phyloP scores from a whole-genome alignment of 2,797 vertebrate species.

The Natrix natrix region DNA sequence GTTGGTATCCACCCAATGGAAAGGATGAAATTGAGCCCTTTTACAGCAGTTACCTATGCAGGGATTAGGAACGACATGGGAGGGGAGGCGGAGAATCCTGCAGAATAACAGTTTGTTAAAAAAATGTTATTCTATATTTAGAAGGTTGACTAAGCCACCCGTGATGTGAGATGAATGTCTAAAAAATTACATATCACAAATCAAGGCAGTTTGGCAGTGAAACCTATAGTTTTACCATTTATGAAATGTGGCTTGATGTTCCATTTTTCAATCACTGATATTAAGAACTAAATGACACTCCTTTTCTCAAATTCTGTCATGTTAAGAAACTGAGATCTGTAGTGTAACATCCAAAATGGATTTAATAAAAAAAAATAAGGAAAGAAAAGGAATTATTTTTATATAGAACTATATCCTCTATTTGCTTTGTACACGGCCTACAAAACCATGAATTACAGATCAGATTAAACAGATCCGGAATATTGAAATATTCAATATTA shows the following conservation, averaged over 20 bases:
- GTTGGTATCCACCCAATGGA: conserved; percentile 13
- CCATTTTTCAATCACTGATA: conserved; percentile 41
- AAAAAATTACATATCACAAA: conserved; percentile 44
- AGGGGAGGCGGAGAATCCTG: neutral
- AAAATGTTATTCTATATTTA: neutral
- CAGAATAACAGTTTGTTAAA: neutral
- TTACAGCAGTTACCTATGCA: neutral
- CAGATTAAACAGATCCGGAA: neutral
- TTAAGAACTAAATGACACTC: conserved; percentile 46
- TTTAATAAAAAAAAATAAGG: neutral
- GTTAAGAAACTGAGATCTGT: conserved; percentile 8
- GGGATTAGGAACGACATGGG: neutral
- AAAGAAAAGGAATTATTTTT: neutral
- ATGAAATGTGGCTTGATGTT: conserved; percentile 34
- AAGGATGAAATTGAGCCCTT: conserved; percentile 1
- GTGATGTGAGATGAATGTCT: conserved; percentile 33
- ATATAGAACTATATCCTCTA: neutral
- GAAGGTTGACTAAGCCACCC: conserved; percentile 36
- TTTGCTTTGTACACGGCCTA: neutral
- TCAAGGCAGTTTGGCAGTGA: conserved; percentile 40
- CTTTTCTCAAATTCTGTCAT: conserved; percentile 7
- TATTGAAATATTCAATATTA: neutral
- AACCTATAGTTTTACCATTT: conserved; percentile 23
- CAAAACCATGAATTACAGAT: neutral
- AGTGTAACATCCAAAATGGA: conserved; percentile 25